Percentiles rank a stretch among this genome's conserved stretches.
Evolutionary conservation across 1,140 invertebrate genomes (phyloP).

Genomic region (Metopolophium dirhodum): DNA sequence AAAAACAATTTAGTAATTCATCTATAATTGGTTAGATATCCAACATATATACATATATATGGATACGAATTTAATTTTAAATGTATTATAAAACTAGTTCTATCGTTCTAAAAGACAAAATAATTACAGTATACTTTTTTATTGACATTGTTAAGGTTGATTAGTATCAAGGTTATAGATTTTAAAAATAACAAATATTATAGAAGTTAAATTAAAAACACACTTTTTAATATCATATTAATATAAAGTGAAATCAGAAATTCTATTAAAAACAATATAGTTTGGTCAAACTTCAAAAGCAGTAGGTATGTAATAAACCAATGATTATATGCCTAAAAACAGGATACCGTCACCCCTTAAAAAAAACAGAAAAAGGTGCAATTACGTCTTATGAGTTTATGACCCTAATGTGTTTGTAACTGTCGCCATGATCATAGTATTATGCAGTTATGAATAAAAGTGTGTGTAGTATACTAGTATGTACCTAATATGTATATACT

Average conservation of each 20-base stretch:
- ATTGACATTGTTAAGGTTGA: not conserved
- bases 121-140: not conserved
- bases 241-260: not conserved
- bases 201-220: not conserved
- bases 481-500: not conserved
- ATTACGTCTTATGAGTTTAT: not conserved
- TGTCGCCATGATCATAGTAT: constrained; percentile 17
- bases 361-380: constrained; percentile 38
- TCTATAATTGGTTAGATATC: too few relatives aligned
- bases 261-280: constrained; percentile 2
- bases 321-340: constrained; percentile 58
- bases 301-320: constrained; percentile 32
- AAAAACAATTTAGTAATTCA: too few relatives aligned
- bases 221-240: not conserved
- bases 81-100: not conserved
- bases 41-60: too few relatives aligned
- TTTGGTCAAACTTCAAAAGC: not conserved
- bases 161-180: not conserved
- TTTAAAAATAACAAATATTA: too few relatives aligned
- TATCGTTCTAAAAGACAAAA: not conserved
- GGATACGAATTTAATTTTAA: not conserved
- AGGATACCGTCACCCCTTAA: not conserved
- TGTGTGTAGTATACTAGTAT: not conserved
- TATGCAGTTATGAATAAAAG: not conserved
- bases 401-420: constrained; percentile 41